Base-by-base conservation (phyloP, 2,113 vertebrate genomes). In the Romanogobio albipinnatus region DNA sequence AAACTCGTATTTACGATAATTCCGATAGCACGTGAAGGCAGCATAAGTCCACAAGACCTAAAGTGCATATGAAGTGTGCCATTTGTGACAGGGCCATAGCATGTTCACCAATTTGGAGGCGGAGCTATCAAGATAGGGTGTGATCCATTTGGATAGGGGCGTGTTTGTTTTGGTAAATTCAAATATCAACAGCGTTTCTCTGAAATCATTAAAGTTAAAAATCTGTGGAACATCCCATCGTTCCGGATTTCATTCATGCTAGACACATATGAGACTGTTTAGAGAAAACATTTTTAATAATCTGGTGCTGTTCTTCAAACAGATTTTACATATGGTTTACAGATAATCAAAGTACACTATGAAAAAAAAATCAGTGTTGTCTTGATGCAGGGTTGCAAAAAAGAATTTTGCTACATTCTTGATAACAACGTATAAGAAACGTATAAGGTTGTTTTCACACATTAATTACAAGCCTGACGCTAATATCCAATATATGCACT, bases 281-380 rank as follows among this genome's bases (percentile, higher is more conserved):
- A 58, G 9, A 56, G 49, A 76, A 76, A 58, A 56, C 75, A 76
- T 36, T 47, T 76, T 76, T 76, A 76, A 56, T 76, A 36, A 58
- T 13, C 29, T 19, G 26, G 49, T 33, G 49, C 51, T 29, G 51
- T 56, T 29, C 26, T 53, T 53, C 7, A 76, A 56, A 73, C 26
- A 58, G 56, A 47, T 76, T 53, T 56, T 53, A 56, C 26, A 33
- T 26, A 5, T 17, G 45, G 45, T 75, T 24, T 53, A 3, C 6
- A 51, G 73, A 75, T 17, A 17, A 75, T 75, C 24, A 29, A 75
- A 76, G 51, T 36, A 49, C 45, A 29, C 14, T 15, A 51, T 51
- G 45, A 17, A 51, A 15, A 49, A 17, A 56, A 13, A 77, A 77
- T 39, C 26, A 22, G 47, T 22, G 29, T n/a, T 45, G 58, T 24